phyloP scores from a whole-genome alignment of 2,888 invertebrate species.

The Cataglyphis rosenhaueri region DNA sequence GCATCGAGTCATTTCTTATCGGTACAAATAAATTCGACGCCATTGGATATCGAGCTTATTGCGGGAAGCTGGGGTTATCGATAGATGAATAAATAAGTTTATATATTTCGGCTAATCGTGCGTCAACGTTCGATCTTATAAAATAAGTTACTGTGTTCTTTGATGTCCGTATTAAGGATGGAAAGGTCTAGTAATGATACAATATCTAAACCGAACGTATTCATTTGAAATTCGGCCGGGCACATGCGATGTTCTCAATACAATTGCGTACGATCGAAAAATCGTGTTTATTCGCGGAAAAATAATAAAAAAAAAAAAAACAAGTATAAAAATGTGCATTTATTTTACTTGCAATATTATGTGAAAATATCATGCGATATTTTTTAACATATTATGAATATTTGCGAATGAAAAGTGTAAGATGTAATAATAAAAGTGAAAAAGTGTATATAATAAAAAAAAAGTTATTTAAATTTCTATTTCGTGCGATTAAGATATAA shows the following conservation, averaged over 20 bases:
- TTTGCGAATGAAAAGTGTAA: neutral
- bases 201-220: constrained; percentile 39
- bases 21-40: constrained; percentile 69
- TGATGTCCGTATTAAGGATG: constrained; percentile 76
- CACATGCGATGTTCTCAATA: constrained; percentile 52
- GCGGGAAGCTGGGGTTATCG: constrained; percentile 82
- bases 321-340: neutral
- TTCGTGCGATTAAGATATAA: neutral
- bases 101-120: constrained; percentile 83
- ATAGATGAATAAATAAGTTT: constrained; percentile 82
- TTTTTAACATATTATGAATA: neutral
- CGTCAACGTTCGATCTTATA: constrained; percentile 78
- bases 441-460: neutral
- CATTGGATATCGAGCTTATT: constrained; percentile 71
- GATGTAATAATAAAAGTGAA: neutral
- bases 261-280: neutral
- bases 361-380: neutral
- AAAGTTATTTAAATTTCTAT: neutral
- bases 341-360: neutral
- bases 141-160: constrained; percentile 81
- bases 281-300: neutral
- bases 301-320: neutral
- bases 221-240: constrained; percentile 69
- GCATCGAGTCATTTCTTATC: constrained; percentile 60
- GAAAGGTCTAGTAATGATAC: constrained; percentile 68